Percentiles rank a stretch among this genome's conserved stretches.
These are phyloP conservation scores for Cuniculus paca DNA, from an alignment of 2,797 vertebrate species.

Conservation along the genomic window DNA sequence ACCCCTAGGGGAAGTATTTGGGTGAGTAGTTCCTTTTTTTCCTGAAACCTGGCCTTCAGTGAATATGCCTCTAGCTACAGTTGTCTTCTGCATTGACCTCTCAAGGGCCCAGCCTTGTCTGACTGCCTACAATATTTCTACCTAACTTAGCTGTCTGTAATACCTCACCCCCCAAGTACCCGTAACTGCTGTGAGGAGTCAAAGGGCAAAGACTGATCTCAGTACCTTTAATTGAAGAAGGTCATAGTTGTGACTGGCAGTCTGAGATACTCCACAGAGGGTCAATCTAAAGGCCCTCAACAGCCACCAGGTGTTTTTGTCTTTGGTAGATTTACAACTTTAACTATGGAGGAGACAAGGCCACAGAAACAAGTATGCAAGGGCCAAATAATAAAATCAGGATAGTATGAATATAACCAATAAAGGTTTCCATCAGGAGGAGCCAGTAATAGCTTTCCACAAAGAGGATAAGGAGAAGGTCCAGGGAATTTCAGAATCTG, in stretches of 20 bases:
- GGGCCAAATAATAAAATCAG: background rate
- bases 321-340: background rate
- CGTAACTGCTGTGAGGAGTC: background rate
- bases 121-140: background rate
- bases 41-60: background rate
- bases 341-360: background rate
- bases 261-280: background rate
- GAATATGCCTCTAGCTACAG: background rate
- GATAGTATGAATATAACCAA: background rate
- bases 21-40: background rate
- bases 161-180: background rate
- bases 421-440: background rate
- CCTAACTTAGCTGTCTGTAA: background rate
- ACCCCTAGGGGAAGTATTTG: background rate
- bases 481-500: background rate
- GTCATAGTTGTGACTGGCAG: background rate
- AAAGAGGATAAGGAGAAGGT: background rate
- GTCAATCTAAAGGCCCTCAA: background rate
- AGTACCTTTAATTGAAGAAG: background rate
- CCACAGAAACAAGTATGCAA: background rate
- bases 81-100: background rate
- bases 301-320: background rate
- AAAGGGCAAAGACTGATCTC: background rate
- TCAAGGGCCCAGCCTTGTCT: background rate
- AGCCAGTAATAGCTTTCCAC: background rate